A percentile compares a stretch with the other conserved stretches of the same genome.
Conservation (phyloP, 30 jellyfish, hydroid and myxozoan species). For the Haliclystus octoradiatus region DNA sequence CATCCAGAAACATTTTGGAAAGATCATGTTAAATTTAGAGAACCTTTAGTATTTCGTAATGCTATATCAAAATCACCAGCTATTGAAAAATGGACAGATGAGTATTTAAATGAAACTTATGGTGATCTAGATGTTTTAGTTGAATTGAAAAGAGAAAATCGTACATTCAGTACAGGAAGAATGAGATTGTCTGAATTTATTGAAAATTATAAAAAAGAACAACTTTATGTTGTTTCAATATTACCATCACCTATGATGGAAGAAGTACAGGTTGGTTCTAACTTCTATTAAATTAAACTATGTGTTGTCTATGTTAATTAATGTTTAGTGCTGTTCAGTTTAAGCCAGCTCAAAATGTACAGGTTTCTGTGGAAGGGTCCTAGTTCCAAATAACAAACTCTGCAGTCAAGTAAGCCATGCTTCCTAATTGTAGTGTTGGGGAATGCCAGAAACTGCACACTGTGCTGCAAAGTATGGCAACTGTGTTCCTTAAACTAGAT, state of each 20-base stretch:
- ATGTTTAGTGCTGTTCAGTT: too few species aligned
- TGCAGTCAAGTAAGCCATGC: too few species aligned
- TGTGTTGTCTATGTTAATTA: too few species aligned
- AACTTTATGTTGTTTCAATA: conserved; percentile 71
- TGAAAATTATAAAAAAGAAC: conserved; percentile 43
- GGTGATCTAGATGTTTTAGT: conserved; percentile 83
- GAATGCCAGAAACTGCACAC: too few species aligned
- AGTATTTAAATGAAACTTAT: conserved; percentile 46
- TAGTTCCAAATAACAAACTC: too few species aligned
- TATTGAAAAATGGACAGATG: conserved; percentile 42
- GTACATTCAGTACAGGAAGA: conserved; percentile 70
- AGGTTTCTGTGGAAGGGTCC: too few species aligned
- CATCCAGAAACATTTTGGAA: conserved; percentile 55
- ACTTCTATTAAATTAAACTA: too few species aligned
- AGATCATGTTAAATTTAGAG: conserved; percentile 40
- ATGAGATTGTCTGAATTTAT: conserved; percentile 55
- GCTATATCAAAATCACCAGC: conserved; percentile 72
- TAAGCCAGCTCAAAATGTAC: too few species aligned
- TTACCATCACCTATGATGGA: conserved; percentile 80
- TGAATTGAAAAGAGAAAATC: conserved; percentile 57
- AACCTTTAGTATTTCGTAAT: conserved; percentile 51
- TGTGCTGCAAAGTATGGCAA: too few species aligned
- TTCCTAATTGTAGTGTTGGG: too few species aligned
- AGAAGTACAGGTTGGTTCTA: conserved; percentile 84
- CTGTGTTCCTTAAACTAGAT: too few species aligned